phyloP scores from a whole-genome alignment of 2,113 vertebrate species.

The Struthidea cinerea region DNA sequence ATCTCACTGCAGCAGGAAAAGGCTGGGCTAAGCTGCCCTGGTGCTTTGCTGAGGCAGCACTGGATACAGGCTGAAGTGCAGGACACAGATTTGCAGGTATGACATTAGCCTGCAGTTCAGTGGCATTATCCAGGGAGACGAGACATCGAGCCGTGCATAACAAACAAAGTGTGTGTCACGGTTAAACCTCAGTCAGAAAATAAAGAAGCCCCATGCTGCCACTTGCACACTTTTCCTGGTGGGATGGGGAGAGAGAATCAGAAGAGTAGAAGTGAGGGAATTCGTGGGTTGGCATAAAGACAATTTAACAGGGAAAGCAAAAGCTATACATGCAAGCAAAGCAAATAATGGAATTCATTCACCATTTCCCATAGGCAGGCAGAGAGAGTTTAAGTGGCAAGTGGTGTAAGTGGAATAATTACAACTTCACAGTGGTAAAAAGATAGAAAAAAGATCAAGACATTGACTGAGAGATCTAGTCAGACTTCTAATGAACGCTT shows the following conservation, averaged over 20 bases:
- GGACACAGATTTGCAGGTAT: rapidly evolving
- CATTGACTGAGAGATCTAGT: not conserved
- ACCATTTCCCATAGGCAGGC: not conserved
- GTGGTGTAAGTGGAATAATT: not conserved
- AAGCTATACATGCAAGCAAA: not conserved
- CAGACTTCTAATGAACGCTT: not conserved
- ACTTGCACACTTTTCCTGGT: not conserved
- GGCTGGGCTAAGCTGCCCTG: not conserved
- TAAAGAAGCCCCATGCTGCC: not conserved
- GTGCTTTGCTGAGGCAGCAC: not conserved
- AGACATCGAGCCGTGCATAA: rapidly evolving
- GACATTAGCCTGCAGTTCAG: not conserved
- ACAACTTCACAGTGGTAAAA: not conserved
- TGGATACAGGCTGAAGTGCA: not conserved
- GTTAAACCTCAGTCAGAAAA: not conserved
- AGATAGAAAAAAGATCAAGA: not conserved
- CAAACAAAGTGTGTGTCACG: not conserved
- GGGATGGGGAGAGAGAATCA: not conserved
- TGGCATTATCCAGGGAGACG: not conserved
- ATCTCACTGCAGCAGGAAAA: not conserved
- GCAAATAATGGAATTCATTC: not conserved
- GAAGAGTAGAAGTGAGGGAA: not conserved
- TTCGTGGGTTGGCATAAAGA: not conserved
- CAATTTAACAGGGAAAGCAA: not conserved
- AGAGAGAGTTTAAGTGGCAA: not conserved